These are phyloP conservation scores for Ormyrus rosae DNA, from an alignment of 2,888 invertebrate species.

Conservation along the genomic window DNA sequence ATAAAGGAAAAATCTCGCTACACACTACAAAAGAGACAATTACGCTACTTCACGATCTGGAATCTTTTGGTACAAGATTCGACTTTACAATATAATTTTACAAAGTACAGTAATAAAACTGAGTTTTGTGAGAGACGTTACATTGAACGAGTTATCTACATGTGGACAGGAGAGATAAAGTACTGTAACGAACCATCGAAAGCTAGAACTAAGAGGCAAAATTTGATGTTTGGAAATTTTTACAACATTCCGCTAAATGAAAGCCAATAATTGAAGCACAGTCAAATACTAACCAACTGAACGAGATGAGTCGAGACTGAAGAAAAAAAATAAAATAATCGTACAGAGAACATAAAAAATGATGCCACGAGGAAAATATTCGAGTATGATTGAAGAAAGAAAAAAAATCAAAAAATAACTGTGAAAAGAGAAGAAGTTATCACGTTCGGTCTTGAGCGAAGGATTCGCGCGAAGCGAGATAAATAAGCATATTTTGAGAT, in stretches of 20 bases:
- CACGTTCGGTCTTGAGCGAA: conserved; percentile 35
- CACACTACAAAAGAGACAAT: conserved; percentile 52
- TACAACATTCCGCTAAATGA: conserved; percentile 56
- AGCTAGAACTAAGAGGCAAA: conserved; percentile 52
- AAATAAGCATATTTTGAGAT: conserved; percentile 72
- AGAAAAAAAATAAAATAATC: conserved; percentile 33
- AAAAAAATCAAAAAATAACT: conserved; percentile 12
- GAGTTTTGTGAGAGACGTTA: conserved; percentile 46
- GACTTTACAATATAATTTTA: neutral
- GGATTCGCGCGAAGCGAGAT: conserved; percentile 44
- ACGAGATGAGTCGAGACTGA: conserved; percentile 43
- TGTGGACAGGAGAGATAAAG: conserved; percentile 48
- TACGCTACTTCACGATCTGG: conserved; percentile 42
- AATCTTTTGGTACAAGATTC: conserved; percentile 13
- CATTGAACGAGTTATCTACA: conserved; percentile 53
- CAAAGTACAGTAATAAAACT: conserved; percentile 40
- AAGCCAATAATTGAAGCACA: conserved; percentile 57
- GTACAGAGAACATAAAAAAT: conserved; percentile 36
- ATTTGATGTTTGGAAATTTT: conserved; percentile 46
- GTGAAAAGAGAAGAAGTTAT: conserved; percentile 9
- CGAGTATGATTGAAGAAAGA: conserved; percentile 1
- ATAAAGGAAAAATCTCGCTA: conserved; percentile 46
- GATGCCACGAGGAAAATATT: conserved; percentile 37
- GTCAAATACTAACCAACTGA: conserved; percentile 44
- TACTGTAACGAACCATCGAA: conserved; percentile 54